Evolutionary conservation across 2,113 vertebrate genomes (phyloP).

Genomic region (Epinephelus lanceolatus): DNA sequence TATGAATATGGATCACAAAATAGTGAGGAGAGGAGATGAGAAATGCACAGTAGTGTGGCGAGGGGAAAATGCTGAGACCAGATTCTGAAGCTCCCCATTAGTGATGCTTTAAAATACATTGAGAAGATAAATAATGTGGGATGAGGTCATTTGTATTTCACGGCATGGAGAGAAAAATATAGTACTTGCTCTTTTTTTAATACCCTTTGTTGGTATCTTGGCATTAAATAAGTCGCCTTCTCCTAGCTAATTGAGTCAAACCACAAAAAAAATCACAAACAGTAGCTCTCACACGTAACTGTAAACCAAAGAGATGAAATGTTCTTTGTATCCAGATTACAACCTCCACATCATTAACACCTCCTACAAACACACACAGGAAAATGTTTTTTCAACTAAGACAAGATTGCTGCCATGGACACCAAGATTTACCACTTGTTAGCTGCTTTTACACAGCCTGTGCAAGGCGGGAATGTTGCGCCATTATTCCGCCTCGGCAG

Average conservation of each 20-base stretch:
- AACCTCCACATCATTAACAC: slow-evolving; percentile 22
- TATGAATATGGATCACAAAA: slow-evolving; percentile 70
- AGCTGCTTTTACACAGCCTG: no score
- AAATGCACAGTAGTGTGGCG: slow-evolving; percentile 24
- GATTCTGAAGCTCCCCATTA: slow-evolving; percentile 72
- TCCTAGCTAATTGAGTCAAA: slow-evolving; percentile 52
- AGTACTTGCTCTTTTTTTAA: slow-evolving; percentile 47
- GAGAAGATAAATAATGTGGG: slow-evolving; percentile 71
- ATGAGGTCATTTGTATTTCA: slow-evolving; percentile 74
- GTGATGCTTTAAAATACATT: slow-evolving; percentile 71
- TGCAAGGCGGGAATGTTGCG: no score
- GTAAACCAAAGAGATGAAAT: slow-evolving; percentile 40
- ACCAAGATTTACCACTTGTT: background rate
- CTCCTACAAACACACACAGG: slow-evolving; percentile 11
- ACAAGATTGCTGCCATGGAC: background rate
- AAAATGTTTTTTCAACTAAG: slow-evolving; percentile 17
- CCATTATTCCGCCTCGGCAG: no score
- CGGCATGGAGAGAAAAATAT: slow-evolving; percentile 63
- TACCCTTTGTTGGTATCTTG: slow-evolving; percentile 45
- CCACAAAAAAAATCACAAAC: slow-evolving; percentile 36
- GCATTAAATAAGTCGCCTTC: slow-evolving; percentile 59
- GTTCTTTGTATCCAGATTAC: slow-evolving; percentile 13
- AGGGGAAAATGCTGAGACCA: slow-evolving; percentile 53
- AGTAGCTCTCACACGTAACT: slow-evolving; percentile 14
- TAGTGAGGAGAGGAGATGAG: slow-evolving; percentile 43